Evolutionary conservation across 2,113 vertebrate species (phyloP).

Genomic region (Bujurquina vittata): DNA sequence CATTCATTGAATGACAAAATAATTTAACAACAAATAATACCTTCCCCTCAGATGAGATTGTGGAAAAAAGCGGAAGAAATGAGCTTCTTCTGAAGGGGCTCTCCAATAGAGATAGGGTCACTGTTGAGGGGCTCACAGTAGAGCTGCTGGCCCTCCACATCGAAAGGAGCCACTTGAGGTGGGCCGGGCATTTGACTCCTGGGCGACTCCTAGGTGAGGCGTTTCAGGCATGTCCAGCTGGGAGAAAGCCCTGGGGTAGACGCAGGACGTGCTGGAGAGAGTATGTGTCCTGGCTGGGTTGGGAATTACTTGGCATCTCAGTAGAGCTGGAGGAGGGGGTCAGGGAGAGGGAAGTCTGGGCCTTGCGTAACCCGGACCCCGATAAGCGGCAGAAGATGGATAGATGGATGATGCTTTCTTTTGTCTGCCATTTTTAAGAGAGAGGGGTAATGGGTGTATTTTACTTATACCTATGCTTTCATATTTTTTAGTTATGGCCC

Average conservation of each 20-base stretch:
- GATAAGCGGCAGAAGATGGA: background rate
- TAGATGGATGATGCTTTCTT: background rate
- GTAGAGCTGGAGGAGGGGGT: background rate
- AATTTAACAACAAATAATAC: background rate
- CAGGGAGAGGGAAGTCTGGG: background rate
- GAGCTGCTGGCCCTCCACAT: background rate
- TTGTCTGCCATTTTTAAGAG: too few species aligned
- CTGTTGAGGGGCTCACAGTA: background rate
- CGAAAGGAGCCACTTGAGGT: background rate
- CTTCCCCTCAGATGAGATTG: background rate
- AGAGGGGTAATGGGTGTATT: too few species aligned
- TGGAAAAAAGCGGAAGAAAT: background rate
- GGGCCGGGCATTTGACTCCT: background rate
- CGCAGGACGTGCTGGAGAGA: background rate
- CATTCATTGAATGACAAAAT: background rate
- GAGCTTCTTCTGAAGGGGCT: background rate
- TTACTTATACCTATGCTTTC: background rate
- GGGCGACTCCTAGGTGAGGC: background rate
- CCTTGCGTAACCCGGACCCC: background rate
- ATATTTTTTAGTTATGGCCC: background rate
- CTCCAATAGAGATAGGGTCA: background rate
- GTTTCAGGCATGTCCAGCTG: background rate
- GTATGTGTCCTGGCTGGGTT: background rate
- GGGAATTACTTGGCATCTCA: background rate
- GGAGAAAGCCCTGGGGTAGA: background rate